These are phyloP conservation scores for Hemaris fuciformis DNA, from an alignment of 2,888 invertebrate species.

Conservation along the genomic window DNA sequence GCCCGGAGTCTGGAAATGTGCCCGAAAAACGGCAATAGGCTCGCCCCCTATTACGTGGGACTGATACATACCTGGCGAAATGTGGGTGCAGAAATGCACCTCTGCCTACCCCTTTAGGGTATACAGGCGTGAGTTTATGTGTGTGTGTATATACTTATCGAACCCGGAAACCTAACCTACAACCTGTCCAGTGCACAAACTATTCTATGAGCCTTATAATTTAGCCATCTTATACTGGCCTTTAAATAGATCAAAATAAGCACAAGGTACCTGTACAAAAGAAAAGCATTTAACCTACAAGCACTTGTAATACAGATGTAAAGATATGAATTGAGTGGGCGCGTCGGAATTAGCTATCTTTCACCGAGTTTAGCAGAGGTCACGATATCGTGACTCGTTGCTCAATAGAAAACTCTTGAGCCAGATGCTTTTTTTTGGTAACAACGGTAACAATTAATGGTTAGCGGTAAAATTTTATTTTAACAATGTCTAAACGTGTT, in stretches of 20 bases:
- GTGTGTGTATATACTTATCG: too few species aligned
- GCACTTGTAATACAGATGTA: background rate
- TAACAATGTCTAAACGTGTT: background rate
- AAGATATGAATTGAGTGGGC: background rate
- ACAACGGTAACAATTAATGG: conserved; percentile 15
- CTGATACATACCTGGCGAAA: too few species aligned
- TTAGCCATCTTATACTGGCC: too few species aligned
- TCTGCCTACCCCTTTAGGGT: too few species aligned
- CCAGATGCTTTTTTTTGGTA: conserved; percentile 7
- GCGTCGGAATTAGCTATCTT: conserved; percentile 21
- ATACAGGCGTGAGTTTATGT: too few species aligned
- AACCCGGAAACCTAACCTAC: too few species aligned
- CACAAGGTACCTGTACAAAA: background rate
- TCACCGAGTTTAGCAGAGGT: conserved; percentile 36
- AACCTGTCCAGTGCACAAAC: too few species aligned
- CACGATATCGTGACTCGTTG: conserved; percentile 57
- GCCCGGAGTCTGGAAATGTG: background rate
- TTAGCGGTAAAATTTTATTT: conserved; percentile 14
- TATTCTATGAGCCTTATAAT: too few species aligned
- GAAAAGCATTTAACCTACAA: background rate
- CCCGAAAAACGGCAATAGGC: background rate
- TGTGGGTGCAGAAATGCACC: too few species aligned
- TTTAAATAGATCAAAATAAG: too few species aligned
- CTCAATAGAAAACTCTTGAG: conserved; percentile 37
- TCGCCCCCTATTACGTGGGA: too few species aligned